A percentile compares a stretch with the other conserved stretches of the same genome.
These are phyloP conservation scores for Oreocharis arfaki DNA, from an alignment of 2,113 vertebrate species.

Conservation along the genomic window DNA sequence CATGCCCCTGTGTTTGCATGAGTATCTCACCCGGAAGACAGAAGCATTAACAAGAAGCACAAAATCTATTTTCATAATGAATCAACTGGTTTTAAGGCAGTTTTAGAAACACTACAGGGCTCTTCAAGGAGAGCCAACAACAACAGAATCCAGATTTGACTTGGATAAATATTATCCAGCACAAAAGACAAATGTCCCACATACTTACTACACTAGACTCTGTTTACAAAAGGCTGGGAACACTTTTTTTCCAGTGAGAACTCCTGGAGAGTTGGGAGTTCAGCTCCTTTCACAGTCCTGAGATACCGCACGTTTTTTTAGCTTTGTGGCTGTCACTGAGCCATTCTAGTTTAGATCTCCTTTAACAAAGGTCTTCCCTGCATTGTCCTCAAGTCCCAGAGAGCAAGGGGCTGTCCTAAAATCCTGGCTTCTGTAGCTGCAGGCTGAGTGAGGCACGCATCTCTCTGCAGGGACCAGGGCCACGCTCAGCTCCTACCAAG, in stretches of 20 bases:
- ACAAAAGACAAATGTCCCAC: background rate
- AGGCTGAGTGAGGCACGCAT: background rate
- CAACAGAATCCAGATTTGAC: background rate
- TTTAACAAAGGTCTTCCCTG: background rate
- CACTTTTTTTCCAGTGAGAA: background rate
- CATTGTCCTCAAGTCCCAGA: background rate
- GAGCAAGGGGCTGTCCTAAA: background rate
- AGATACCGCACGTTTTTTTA: background rate
- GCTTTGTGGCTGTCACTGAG: background rate
- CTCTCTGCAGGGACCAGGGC: background rate
- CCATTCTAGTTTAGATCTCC: background rate
- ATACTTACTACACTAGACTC: background rate
- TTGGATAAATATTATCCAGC: background rate
- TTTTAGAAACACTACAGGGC: background rate
- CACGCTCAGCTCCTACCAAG: background rate
- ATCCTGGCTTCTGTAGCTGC: background rate
- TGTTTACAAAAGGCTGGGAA: background rate
- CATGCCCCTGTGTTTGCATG: background rate
- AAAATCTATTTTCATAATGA: background rate
- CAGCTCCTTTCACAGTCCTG: background rate
- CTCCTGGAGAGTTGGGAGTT: background rate
- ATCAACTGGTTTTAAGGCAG: background rate
- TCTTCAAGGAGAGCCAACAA: background rate
- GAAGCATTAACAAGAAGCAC: slow-evolving; percentile 14
- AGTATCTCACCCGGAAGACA: background rate